Base-by-base conservation (phyloP, 2,888 invertebrate species). In the Hermaeophaga mercurialis region DNA sequence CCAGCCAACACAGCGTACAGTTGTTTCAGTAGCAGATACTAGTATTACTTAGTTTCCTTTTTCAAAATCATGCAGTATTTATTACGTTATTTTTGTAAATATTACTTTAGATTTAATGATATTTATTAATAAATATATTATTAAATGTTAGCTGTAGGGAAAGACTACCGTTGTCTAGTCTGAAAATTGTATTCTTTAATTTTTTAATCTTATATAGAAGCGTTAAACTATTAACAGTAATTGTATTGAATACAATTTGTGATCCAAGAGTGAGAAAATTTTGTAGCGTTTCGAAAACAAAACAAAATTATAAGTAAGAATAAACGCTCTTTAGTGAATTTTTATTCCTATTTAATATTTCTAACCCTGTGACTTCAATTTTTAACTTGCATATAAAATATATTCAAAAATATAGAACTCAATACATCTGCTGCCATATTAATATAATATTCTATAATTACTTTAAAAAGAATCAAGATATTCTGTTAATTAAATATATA, bases 21-120 rank as follows among this genome's bases (percentile, higher is more conserved):
- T 67, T 75, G 75, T 69, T 76, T 69, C 65, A 72, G 71, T 66
- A 56, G 61, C 63, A 72, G 74, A 70, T 75, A 74, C 66, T 75
- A 69, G 55, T 43, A 48, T 31, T 24, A 19, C 11, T 36, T 36
- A 48, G 48, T 26, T 28, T 31, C 31, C 17, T 52, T n/a, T n/a
- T 47, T 50, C 11, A 52, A 52, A 52, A 24, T 11, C 33, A 33
- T 11, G 47, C 59, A 62, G 59, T 59, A 62, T 62, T 62, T 46
- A 50, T 59, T 59, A 43, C 58, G 46, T 60, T 63, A 63, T 61
- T 60, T 62, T 63, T 65, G 63, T 64, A 56, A 48, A 58, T 59
- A 57, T 60, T 34, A 41, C 24, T 50, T 60, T 47, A 55, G 48
- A 17, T 34, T 48, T 55, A 48, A 24, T 45, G 43, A 57, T 53